A percentile compares a stretch with the other conserved stretches of the same genome.
phyloP scores from a whole-genome alignment of 2,888 invertebrate species.

The Patella caerulea region DNA sequence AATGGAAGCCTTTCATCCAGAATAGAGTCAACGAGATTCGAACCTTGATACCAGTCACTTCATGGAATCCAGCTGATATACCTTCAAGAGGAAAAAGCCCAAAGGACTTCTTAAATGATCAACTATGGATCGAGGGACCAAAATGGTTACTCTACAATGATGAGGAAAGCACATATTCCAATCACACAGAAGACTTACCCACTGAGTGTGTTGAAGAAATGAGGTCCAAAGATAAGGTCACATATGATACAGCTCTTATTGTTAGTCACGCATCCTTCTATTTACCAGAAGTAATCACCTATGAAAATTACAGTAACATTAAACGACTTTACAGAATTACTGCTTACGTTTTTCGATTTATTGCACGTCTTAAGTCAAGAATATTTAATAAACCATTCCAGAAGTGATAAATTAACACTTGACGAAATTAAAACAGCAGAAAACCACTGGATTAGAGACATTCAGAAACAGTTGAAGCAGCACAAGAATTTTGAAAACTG shows the following conservation, averaged over 20 bases:
- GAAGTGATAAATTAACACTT: no score
- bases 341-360: not conserved
- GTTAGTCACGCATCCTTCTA: not conserved
- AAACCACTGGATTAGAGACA: not conserved
- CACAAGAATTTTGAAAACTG: not conserved
- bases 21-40: slow-evolving; percentile 4
- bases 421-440: not conserved
- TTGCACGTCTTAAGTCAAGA: not conserved
- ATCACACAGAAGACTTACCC: not conserved
- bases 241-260: not conserved
- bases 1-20: not conserved
- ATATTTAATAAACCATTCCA: no score
- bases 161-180: not conserved
- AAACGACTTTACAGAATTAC: not conserved
- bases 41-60: not conserved
- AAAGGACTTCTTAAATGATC: not conserved
- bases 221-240: not conserved
- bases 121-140: not conserved
- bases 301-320: not conserved
- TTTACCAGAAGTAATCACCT: not conserved
- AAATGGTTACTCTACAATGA: not conserved
- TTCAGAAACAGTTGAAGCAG: not conserved
- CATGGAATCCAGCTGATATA: not conserved
- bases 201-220: not conserved
- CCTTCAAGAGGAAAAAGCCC: not conserved